Conservation (phyloP, 2,888 invertebrate genomes). For the Pollenia angustigena region DNA sequence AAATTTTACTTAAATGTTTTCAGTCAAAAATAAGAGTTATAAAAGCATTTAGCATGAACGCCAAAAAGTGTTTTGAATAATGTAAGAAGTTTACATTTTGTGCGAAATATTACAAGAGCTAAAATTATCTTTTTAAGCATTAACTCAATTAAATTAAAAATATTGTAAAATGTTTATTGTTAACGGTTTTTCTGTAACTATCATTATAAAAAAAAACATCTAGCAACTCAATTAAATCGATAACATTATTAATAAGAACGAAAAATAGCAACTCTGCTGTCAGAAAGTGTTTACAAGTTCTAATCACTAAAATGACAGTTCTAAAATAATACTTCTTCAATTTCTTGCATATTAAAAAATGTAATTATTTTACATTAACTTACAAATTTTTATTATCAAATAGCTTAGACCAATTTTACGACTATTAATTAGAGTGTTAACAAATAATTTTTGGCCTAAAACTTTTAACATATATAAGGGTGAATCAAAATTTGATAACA, state of each 20-base stretch:
- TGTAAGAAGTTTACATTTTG: too few relatives aligned
- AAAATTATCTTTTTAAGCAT: too few relatives aligned
- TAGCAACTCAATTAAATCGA: not conserved
- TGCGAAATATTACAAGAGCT: too few relatives aligned
- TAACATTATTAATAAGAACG: not conserved
- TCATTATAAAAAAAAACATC: not conserved
- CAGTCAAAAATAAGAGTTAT: too few relatives aligned
- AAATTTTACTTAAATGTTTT: too few relatives aligned
- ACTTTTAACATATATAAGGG: not conserved
- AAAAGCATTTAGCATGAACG: too few relatives aligned
- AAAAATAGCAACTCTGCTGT: constrained; percentile 33
- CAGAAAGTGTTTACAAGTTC: constrained; percentile 55
- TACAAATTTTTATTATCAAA: constrained; percentile 43
- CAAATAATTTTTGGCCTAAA: constrained; percentile 5
- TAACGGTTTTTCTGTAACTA: not conserved
- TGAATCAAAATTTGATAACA: not conserved
- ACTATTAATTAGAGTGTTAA: not conserved
- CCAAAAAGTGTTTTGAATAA: too few relatives aligned
- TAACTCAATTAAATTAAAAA: too few relatives aligned
- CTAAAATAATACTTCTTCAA: constrained; percentile 50
- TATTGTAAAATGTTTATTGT: too few relatives aligned
- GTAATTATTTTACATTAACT: constrained; percentile 25
- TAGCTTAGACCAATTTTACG: not conserved
- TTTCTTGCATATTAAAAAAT: constrained; percentile 47
- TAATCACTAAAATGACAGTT: constrained; percentile 56